Percentiles rank a stretch among this genome's conserved stretches.
Conservation (phyloP, 2,113 vertebrate genomes). For the Dunckerocampus dactyliophorus region DNA sequence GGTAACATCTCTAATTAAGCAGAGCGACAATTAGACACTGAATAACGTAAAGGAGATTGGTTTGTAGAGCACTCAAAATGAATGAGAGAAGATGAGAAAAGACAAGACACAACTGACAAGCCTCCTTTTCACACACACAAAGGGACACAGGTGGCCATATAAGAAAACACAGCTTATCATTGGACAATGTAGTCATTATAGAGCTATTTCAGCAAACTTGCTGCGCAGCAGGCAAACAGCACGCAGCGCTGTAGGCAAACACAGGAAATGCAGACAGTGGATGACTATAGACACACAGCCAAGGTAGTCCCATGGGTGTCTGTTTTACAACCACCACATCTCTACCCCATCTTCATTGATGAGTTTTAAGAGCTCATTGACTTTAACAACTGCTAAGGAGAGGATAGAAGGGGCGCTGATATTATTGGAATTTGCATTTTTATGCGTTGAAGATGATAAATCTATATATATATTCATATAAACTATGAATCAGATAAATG, state of each 20-base stretch:
- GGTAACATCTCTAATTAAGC: constrained; percentile 66
- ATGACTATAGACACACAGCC: constrained; percentile 50
- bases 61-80: constrained; percentile 40
- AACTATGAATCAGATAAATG: constrained; percentile 48
- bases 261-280: constrained; percentile 44
- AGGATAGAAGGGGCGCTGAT: constrained; percentile 45
- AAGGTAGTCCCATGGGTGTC: constrained; percentile 36
- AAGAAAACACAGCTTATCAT: constrained; percentile 33
- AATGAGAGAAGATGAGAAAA: constrained; percentile 31
- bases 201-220: constrained; percentile 40
- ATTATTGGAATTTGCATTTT: constrained; percentile 65
- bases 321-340: constrained; percentile 45
- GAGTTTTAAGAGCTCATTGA: constrained; percentile 69
- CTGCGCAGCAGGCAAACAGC: constrained; percentile 48
- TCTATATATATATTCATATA: too few species aligned
- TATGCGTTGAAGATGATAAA: constrained; percentile 56
- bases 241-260: constrained; percentile 40
- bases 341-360: constrained; percentile 34
- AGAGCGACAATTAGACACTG: constrained; percentile 63
- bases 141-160: constrained; percentile 54
- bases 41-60: constrained; percentile 51
- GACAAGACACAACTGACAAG: constrained; percentile 39
- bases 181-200: constrained; percentile 43
- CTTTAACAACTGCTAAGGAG: constrained; percentile 68
- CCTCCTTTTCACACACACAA: constrained; percentile 45